phyloP scores from a whole-genome alignment of 2,888 invertebrate genomes.

The Acanthosepion esculentum region DNA sequence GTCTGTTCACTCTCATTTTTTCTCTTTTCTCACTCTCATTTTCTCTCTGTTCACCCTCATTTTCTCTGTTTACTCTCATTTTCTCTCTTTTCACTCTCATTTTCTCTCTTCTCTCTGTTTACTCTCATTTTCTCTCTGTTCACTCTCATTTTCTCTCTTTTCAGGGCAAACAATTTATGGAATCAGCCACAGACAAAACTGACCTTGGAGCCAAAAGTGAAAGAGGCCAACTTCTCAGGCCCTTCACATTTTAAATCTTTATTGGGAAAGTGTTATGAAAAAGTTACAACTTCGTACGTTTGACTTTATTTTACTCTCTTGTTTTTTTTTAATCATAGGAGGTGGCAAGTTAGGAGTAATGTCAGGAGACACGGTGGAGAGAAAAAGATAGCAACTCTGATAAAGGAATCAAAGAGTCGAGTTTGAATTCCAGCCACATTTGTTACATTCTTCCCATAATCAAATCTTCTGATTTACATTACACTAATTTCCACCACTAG shows the following conservation, averaged over 20 bases:
- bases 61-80: background rate
- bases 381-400: no score
- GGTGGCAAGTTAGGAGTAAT: no score
- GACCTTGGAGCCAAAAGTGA: slow-evolving; percentile 65
- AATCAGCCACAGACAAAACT: background rate
- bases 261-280: slow-evolving; percentile 66
- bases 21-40: background rate
- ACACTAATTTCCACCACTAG: no score
- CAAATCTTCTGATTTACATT: no score
- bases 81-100: background rate
- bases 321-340: no score
- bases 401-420: no score
- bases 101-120: no score
- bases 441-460: no score
- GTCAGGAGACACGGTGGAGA: no score
- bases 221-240: slow-evolving; percentile 72
- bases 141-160: background rate
- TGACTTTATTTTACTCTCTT: background rate
- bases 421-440: no score
- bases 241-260: slow-evolving; percentile 68
- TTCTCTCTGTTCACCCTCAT: background rate
- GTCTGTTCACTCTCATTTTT: no score
- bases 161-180: slow-evolving; percentile 34
- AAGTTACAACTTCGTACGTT: slow-evolving; percentile 59
- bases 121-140: background rate